Evolutionary conservation across 2,797 vertebrate genomes (phyloP).

Genomic region (Hyperoplus immaculatus): DNA sequence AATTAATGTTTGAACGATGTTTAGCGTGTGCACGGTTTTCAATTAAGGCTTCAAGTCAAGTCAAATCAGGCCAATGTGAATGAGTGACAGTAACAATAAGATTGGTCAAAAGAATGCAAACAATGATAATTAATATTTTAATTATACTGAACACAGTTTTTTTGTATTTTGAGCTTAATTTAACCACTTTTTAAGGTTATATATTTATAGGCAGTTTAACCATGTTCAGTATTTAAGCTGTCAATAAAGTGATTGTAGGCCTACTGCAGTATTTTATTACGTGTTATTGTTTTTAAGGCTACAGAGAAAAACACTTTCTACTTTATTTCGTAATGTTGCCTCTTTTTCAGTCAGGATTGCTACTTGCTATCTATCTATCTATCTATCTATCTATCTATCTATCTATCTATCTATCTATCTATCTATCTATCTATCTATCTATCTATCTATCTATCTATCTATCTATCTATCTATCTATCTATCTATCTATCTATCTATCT

Average conservation of each 20-base stretch:
- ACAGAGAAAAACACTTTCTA: too few species aligned
- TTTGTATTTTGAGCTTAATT: background rate
- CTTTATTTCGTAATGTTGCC: too few species aligned
- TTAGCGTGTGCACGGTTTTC: background rate
- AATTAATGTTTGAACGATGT: background rate
- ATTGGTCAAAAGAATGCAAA: constrained; percentile 5
- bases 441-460: constrained; percentile 20
- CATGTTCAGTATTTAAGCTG: too few species aligned
- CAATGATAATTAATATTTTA: constrained; percentile 16
- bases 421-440: constrained; percentile 25
- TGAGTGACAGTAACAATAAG: background rate
- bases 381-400: constrained; percentile 14
- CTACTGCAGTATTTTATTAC: too few species aligned
- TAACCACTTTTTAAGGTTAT: background rate
- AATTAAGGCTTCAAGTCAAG: background rate
- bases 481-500: constrained; percentile 68
- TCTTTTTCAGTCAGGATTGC: too few species aligned
- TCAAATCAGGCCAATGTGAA: constrained; percentile 5
- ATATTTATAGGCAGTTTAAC: too few species aligned
- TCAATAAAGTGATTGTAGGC: too few species aligned
- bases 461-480: constrained; percentile 54
- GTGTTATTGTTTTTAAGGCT: too few species aligned
- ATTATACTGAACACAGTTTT: background rate
- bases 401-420: background rate
- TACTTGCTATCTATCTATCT: too few species aligned